A percentile compares a stretch with the other conserved stretches of the same genome.
Conservation (phyloP, 2,113 vertebrate genomes). For the Microtus pennsylvanicus region DNA sequence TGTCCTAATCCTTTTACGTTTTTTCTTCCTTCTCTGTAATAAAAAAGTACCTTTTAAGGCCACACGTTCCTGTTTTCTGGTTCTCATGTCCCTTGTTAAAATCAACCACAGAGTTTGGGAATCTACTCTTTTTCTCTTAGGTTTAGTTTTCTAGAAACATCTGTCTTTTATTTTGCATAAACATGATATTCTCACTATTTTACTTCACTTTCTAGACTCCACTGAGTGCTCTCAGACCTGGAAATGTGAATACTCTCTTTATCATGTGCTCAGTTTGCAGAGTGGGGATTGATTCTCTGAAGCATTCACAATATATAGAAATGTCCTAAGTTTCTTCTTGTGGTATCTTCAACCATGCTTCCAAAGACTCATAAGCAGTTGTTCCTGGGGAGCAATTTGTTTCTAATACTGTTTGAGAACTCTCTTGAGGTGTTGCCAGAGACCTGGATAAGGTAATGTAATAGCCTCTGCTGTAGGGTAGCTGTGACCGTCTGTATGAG, state of each 20-base stretch:
- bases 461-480: neutral
- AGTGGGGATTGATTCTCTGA: neutral
- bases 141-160: constrained; percentile 25
- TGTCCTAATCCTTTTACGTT: neutral
- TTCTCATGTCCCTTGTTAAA: neutral
- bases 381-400: constrained; percentile 30
- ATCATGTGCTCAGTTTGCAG: neutral
- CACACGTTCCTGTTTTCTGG: neutral
- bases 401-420: constrained; percentile 21
- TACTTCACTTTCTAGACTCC: constrained; percentile 18
- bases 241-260: neutral
- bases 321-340: constrained; percentile 4
- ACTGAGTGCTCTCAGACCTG: neutral
- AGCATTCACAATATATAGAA: neutral
- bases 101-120: neutral
- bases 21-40: neutral
- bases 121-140: neutral
- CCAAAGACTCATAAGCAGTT: constrained; percentile 16
- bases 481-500: neutral
- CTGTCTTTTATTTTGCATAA: constrained; percentile 17
- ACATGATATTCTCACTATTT: neutral
- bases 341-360: constrained; percentile 29
- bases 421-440: constrained; percentile 28
- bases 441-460: constrained; percentile 18
- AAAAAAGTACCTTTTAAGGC: neutral